Base-by-base conservation (phyloP, 2,888 invertebrate genomes). In the Drosophila koepferae region DNA sequence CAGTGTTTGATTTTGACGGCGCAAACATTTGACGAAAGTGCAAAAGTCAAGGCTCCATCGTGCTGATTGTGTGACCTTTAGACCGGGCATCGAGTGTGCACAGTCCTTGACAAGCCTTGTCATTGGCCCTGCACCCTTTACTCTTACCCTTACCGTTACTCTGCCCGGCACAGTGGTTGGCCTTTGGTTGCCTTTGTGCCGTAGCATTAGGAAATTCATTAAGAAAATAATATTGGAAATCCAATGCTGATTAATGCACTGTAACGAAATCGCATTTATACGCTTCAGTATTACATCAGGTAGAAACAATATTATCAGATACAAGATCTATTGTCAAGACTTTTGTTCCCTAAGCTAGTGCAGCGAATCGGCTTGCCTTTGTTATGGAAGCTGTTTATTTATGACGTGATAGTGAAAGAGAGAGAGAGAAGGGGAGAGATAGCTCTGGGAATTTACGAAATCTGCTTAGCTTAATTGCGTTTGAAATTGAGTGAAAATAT, bases 11-110 rank as follows among this genome's bases (percentile, higher is more conserved):
- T 61, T 49, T 49, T 41, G 53, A 41, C 49, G 14, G 28, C 51
- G 68, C 64, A 74, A 85, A 77, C 74, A 75, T 89, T 85, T 76
- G 64, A 60, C 40, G 66, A 79, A 82, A 88, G 90, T 87, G 89
- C 83, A 87, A 87, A 87, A 87, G 90, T 87, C 86, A 87, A 90
- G 86, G 86, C 83, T 89, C 56, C 40, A 31, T 8, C 49, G 49
- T 60, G 72, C 63, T 67, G 60, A 66, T 74, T 72, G 63, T 77
- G 61, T 85, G 89, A 90, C 86, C 86, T 88, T 88, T 89, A 77
- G 74, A 76, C 76, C 76, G 69, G 68, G 54, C 63, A 81, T 73
- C 76, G 69, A 81, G 74, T 76, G 69, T 54, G 48, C 40, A 62
- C 44, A 74, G 79, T 80, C 78, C 78, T 78, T 81, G 72, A 66